Conservation (phyloP, 2,797 vertebrate species). For the Alfaro cultratus region DNA sequence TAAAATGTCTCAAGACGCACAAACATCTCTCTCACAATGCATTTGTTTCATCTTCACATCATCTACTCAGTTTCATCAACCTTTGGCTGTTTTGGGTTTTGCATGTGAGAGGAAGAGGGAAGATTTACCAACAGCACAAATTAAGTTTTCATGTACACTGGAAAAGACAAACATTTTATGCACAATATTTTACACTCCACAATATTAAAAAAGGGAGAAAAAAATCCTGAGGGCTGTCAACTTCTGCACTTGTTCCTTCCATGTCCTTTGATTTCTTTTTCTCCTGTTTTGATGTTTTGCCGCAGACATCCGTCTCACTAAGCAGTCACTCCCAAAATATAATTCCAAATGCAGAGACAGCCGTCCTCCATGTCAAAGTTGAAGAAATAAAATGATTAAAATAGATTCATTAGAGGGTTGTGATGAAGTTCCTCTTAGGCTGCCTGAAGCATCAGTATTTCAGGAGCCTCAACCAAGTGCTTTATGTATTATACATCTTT, state of each 20-base stretch:
- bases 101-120: slow-evolving; percentile 34
- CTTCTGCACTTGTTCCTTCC: slow-evolving; percentile 42
- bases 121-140: slow-evolving; percentile 59
- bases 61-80: slow-evolving; percentile 17
- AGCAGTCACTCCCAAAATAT: slow-evolving; percentile 53
- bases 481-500: slow-evolving; percentile 73
- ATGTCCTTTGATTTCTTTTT: slow-evolving; percentile 48
- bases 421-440: slow-evolving; percentile 70
- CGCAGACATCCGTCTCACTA: slow-evolving; percentile 40
- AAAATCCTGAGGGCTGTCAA: slow-evolving; percentile 73
- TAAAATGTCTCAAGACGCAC: slow-evolving; percentile 62
- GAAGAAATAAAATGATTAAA: slow-evolving; percentile 60
- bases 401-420: slow-evolving; percentile 73
- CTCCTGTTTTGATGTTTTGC: slow-evolving; percentile 36
- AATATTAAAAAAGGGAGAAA: slow-evolving; percentile 45
- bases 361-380: slow-evolving; percentile 55
- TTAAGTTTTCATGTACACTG: slow-evolving; percentile 60
- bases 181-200: slow-evolving; percentile 65
- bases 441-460: slow-evolving; percentile 60
- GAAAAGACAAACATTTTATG: slow-evolving; percentile 69
- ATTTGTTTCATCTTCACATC: slow-evolving; percentile 20
- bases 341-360: slow-evolving; percentile 64
- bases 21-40: slow-evolving; percentile 30
- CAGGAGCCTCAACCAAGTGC: slow-evolving; percentile 67
- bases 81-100: slow-evolving; percentile 58